Conservation (phyloP, 2,888 invertebrate species). For the Xestia ashworthii region DNA sequence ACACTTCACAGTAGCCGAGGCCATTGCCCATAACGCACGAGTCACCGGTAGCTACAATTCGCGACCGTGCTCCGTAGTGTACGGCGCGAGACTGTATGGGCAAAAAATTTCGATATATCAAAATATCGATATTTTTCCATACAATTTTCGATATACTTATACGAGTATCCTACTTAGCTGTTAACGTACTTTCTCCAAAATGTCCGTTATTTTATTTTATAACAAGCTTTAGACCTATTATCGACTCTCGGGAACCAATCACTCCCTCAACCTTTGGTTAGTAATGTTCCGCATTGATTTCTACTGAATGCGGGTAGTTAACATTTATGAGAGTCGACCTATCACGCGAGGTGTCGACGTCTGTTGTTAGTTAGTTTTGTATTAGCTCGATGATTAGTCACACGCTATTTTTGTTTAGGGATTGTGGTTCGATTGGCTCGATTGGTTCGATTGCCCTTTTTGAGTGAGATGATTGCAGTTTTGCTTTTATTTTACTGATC, state of each 20-base stretch:
- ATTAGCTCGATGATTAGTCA: constrained; percentile 37
- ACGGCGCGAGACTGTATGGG: no score
- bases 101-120: no score
- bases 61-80: no score
- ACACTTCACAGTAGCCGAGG: no score
- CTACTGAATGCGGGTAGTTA: constrained; percentile 57
- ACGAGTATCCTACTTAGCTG: no score
- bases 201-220: not conserved
- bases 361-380: constrained; percentile 40
- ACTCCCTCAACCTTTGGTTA: constrained; percentile 29
- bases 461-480: not conserved
- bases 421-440: not conserved
- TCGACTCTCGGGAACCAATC: constrained; percentile 32
- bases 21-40: no score
- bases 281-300: constrained; percentile 58
- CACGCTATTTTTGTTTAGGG: constrained; percentile 35
- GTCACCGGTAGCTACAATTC: no score
- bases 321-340: constrained; percentile 61
- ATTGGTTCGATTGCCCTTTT: not conserved
- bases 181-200: not conserved
- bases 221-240: constrained; percentile 11
- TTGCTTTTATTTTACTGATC: no score
- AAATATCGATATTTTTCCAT: no score
- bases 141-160: no score
- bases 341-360: constrained; percentile 65